Evolutionary conservation across 2,888 invertebrate species (phyloP), one percentile per base, ranked within the genome.

Genomic region (Ligdia adustata): DNA sequence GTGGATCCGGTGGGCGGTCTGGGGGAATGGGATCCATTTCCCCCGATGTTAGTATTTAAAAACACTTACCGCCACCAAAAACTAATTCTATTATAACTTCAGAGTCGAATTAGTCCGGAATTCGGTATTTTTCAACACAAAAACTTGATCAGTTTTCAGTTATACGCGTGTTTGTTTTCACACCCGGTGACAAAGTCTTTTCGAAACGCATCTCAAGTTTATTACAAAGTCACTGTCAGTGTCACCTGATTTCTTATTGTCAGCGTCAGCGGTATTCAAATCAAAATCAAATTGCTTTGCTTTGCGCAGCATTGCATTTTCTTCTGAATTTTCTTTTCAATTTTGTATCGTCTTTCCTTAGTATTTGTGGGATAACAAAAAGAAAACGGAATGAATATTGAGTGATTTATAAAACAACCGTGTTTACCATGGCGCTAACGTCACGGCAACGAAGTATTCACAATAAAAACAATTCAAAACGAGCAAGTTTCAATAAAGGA

Each of bases 401-500:
- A 34, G 9, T 43, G 40, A 28, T 9, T 4, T 26, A 35, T 42
- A 40, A 44, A 9, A 4, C n/a, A 9, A 5, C 11, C n/a, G 37
- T 9, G 13, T 11, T 24, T 9, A 29, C 20, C 7, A 90, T 89
- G 89, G 84, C 89, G 34, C 60, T 89, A 32, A 88, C 88, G 52
- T 85, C 81, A 18, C 76, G 89, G 46, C 89, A 89, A 69, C 66
- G 89, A 52, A 88, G 83, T 69, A 84, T 88, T 57, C 82, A 87
- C 55, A 83, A 79, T 62, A 89, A 87, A 72, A 88, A 84, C 75
- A 84, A 79, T 33, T 71, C 81, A 24, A 90, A 87, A 79, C 75
- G 84, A 60, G 57, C 78, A 12, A 88, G 84, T 71, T 79, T 88
- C 46, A 82, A 60, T 63, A 86, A 85, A 75, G 82, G 82, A 54